Conservation (phyloP, 1,140 invertebrate species). For the Phthorimaea operculella region DNA sequence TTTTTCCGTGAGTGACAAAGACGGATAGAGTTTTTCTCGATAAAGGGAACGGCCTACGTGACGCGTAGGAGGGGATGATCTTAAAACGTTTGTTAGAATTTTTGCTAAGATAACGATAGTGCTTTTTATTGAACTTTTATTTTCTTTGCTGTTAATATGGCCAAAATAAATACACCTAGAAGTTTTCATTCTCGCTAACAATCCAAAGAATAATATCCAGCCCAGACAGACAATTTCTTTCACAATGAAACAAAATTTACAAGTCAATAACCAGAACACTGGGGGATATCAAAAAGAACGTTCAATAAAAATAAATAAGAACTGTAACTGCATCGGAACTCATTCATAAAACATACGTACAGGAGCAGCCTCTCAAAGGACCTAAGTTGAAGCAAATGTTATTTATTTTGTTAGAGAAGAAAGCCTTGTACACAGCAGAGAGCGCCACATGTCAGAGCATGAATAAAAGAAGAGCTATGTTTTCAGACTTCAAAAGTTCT, state of each 20-base stretch:
- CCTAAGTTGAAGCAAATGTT: slow-evolving; percentile 58
- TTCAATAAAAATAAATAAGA: slow-evolving; percentile 4
- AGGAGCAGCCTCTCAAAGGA: slow-evolving; percentile 52
- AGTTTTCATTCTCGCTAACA: too few species aligned
- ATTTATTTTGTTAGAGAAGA: slow-evolving; percentile 64
- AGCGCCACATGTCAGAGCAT: slow-evolving; percentile 61
- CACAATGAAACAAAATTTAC: too few species aligned
- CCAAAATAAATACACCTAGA: neutral
- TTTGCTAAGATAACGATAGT: slow-evolving; percentile 3
- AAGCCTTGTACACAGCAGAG: slow-evolving; percentile 56
- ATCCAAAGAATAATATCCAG: too few species aligned
- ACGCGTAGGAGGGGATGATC: slow-evolving; percentile 53
- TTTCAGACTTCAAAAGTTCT: slow-evolving; percentile 59
- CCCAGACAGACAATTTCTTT: too few species aligned
- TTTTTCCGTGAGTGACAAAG: slow-evolving; percentile 57
- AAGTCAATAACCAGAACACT: neutral
- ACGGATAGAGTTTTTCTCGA: slow-evolving; percentile 55
- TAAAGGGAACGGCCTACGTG: slow-evolving; percentile 60
- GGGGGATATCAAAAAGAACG: neutral
- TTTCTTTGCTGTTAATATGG: neutral
- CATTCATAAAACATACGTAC: slow-evolving; percentile 60
- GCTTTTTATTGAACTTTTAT: slow-evolving; percentile 1
- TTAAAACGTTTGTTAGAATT: slow-evolving; percentile 43
- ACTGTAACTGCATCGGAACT: slow-evolving; percentile 40
- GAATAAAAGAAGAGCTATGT: slow-evolving; percentile 65